These are phyloP conservation scores for Terrapene triunguis DNA, from an alignment of 2,113 vertebrate genomes.

Conservation along the genomic window DNA sequence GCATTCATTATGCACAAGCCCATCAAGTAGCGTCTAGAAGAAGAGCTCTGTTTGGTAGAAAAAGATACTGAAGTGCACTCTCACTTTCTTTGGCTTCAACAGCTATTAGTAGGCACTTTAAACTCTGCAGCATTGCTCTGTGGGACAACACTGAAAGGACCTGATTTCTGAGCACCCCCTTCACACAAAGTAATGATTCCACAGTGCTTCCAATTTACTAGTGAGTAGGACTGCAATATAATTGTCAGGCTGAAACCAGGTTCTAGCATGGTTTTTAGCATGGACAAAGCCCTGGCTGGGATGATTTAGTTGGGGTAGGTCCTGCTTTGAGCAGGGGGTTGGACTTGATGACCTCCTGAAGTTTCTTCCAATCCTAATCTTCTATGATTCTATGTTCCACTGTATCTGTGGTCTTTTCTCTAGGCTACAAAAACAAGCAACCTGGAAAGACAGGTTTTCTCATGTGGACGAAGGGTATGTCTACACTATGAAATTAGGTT, in stretches of 20 bases:
- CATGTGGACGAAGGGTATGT: too few relatives aligned
- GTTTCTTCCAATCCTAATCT: too few relatives aligned
- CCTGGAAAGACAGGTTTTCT: too few relatives aligned
- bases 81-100: neutral
- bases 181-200: neutral
- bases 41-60: neutral
- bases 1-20: rapidly evolving
- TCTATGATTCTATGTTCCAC: too few relatives aligned
- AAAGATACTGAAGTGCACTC: neutral
- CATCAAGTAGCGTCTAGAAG: rapidly evolving
- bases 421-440: too few relatives aligned
- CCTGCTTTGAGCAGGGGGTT: too few relatives aligned
- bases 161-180: neutral
- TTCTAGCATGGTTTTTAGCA: neutral
- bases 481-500: too few relatives aligned
- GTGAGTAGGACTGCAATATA: neutral
- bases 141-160: neutral
- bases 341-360: too few relatives aligned
- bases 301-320: too few relatives aligned
- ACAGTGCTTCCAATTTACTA: neutral
- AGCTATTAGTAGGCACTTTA: neutral
- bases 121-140: neutral
- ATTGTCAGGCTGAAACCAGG: neutral
- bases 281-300: too few relatives aligned
- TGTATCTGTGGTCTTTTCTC: too few relatives aligned